Conservation (phyloP, 1,140 invertebrate species). For the Zaprionus vittiger region DNA sequence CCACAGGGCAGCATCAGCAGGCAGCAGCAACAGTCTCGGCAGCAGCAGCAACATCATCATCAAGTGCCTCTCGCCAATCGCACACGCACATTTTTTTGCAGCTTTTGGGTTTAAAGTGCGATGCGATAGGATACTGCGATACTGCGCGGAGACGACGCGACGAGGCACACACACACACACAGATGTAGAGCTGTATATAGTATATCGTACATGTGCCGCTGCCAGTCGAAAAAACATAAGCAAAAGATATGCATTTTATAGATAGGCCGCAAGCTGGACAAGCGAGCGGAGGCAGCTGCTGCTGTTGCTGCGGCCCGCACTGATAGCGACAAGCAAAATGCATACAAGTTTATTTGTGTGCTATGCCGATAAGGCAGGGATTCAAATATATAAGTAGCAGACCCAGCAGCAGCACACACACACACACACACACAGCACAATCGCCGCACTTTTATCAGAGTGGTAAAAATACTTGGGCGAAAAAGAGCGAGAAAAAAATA, state of each 20-base stretch:
- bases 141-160: conserved; percentile 1
- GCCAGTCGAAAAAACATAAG: conserved; percentile 34
- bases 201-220: conserved; percentile 28
- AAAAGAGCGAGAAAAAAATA: conserved; percentile 1
- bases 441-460: conserved; percentile 55
- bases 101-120: conserved; percentile 34
- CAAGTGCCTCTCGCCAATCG: conserved; percentile 42
- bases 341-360: conserved; percentile 65
- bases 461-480: conserved; percentile 23
- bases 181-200: background rate
- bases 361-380: conserved; percentile 59
- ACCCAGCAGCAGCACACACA: conserved; percentile 24
- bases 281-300: conserved; percentile 8
- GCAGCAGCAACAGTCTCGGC: conserved; percentile 18
- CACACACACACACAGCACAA: conserved; percentile 41
- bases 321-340: conserved; percentile 65
- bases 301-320: conserved; percentile 10
- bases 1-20: conserved; percentile 32
- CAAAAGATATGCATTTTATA: conserved; percentile 60
- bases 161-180: background rate
- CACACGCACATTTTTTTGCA: conserved; percentile 49
- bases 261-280: conserved; percentile 37
- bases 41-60: conserved; percentile 35
- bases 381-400: conserved; percentile 53
- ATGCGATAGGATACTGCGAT: conserved; percentile 5